A percentile compares a stretch with the other conserved stretches of the same genome.
Evolutionary conservation across 2,888 invertebrate species (phyloP).

Genomic region (Xiphydria camelus): DNA sequence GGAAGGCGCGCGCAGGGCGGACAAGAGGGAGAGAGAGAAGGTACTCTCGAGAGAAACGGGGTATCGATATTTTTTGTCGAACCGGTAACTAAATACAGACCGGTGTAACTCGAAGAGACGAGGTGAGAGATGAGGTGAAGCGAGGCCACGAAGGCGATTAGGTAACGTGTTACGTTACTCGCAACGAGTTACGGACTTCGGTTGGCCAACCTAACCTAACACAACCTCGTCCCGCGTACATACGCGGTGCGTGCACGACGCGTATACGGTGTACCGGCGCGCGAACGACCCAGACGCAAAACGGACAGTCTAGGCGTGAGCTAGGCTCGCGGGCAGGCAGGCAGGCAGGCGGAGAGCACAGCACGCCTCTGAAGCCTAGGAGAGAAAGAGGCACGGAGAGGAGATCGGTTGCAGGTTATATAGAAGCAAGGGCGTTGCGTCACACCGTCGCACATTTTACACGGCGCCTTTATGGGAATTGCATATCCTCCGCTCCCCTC

Average conservation of each 20-base stretch:
- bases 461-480: constrained; percentile 27
- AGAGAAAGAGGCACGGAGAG: constrained; percentile 3
- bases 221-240: background rate
- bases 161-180: constrained; percentile 38
- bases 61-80: background rate
- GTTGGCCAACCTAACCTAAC: constrained; percentile 26
- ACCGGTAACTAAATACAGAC: constrained; percentile 7
- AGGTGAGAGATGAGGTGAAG: constrained; percentile 8
- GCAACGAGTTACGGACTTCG: constrained; percentile 30
- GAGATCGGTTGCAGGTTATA: constrained; percentile 27
- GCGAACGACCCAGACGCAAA: background rate
- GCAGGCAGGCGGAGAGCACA: too few species aligned
- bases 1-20: too few species aligned
- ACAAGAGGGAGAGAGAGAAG: too few species aligned
- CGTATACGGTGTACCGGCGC: background rate
- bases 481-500: constrained; percentile 21
- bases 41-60: too few species aligned
- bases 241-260: background rate
- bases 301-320: background rate
- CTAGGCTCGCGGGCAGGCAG: too few species aligned
- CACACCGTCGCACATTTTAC: constrained; percentile 23
- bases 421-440: constrained; percentile 28
- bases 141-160: constrained; percentile 30
- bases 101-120: constrained; percentile 14
- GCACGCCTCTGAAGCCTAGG: background rate